Percentiles rank a stretch among this genome's conserved stretches.
Conservation (phyloP, 2,113 vertebrate species). For the Phrynocephalus versicolor region DNA sequence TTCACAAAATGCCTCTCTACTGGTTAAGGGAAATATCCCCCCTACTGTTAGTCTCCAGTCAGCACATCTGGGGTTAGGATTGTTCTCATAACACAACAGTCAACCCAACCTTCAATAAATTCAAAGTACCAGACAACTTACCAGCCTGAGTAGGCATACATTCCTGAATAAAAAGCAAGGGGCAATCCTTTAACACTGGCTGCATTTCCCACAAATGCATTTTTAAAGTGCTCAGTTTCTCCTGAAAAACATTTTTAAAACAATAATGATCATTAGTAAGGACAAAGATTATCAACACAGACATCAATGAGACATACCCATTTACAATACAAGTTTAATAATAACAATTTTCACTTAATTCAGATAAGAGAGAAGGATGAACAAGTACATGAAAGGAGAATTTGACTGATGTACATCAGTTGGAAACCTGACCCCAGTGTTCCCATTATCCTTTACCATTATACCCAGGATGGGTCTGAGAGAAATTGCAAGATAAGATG, state of each 20-base stretch:
- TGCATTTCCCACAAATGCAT: constrained; percentile 84
- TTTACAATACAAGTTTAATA: neutral
- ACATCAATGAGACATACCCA: neutral
- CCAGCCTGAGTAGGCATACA: constrained; percentile 98
- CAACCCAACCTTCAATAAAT: neutral
- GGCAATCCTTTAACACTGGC: constrained; percentile 85
- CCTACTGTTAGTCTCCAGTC: neutral
- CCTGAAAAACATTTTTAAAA: constrained; percentile 74
- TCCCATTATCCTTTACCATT: neutral
- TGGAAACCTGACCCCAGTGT: neutral
- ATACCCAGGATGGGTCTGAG: neutral
- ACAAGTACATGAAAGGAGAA: constrained; percentile 1
- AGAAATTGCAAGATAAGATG: neutral
- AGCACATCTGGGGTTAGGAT: neutral
- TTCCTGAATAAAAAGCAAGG: constrained; percentile 96
- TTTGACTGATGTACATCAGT: constrained; percentile 1
- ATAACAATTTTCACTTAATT: neutral
- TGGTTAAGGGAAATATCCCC: too few species aligned
- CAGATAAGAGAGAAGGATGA: constrained; percentile 1
- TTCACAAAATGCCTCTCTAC: neutral
- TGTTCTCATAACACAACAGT: neutral
- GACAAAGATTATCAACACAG: neutral
- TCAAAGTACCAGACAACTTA: constrained; percentile 71
- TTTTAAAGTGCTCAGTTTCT: constrained; percentile 89
- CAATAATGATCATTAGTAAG: neutral